Percentiles rank a stretch among this genome's conserved stretches.
phyloP scores from a whole-genome alignment of 1,140 invertebrate genomes.

The Glomeris maerens region DNA sequence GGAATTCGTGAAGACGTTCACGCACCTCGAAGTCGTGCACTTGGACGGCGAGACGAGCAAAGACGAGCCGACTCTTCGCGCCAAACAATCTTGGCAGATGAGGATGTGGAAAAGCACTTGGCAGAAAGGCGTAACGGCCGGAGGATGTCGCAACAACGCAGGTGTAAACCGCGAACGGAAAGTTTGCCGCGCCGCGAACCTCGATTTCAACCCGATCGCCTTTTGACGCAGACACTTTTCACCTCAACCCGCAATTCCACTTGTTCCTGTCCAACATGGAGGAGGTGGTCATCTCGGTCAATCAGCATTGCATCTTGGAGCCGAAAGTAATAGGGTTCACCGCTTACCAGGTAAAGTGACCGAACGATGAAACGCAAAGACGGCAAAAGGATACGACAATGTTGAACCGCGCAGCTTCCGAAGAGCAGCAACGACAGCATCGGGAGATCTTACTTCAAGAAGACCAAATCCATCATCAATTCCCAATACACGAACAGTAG shows the following conservation, averaged over 20 bases:
- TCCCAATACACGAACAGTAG: slow-evolving; percentile 83
- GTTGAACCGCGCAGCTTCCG: slow-evolving; percentile 25
- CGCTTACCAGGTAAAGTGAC: slow-evolving; percentile 48
- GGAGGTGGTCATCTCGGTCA: slow-evolving; percentile 69
- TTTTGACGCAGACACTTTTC: slow-evolving; percentile 63
- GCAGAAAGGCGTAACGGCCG: slow-evolving; percentile 74
- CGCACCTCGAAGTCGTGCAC: slow-evolving; percentile 70
- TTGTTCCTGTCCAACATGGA: slow-evolving; percentile 64
- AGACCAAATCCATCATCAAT: slow-evolving; percentile 71
- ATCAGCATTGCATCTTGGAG: slow-evolving; percentile 81
- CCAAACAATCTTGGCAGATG: slow-evolving; percentile 69
- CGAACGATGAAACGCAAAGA: too few relatives aligned
- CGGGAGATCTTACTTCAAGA: slow-evolving; percentile 65
- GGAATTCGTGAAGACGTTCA: slow-evolving; percentile 71
- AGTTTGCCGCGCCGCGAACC: too few relatives aligned
- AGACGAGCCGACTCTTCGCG: slow-evolving; percentile 63
- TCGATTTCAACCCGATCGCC: slow-evolving; percentile 2
- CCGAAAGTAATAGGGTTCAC: slow-evolving; percentile 90
- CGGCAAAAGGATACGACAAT: neutral
- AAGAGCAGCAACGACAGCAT: slow-evolving; percentile 52
- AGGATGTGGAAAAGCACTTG: slow-evolving; percentile 65
- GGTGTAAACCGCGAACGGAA: too few relatives aligned
- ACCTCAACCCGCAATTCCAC: slow-evolving; percentile 82
- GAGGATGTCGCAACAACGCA: slow-evolving; percentile 77
- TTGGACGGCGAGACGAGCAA: slow-evolving; percentile 68